These are phyloP conservation scores for Nebria brevicollis DNA, from an alignment of 2,888 invertebrate species.

Conservation along the genomic window DNA sequence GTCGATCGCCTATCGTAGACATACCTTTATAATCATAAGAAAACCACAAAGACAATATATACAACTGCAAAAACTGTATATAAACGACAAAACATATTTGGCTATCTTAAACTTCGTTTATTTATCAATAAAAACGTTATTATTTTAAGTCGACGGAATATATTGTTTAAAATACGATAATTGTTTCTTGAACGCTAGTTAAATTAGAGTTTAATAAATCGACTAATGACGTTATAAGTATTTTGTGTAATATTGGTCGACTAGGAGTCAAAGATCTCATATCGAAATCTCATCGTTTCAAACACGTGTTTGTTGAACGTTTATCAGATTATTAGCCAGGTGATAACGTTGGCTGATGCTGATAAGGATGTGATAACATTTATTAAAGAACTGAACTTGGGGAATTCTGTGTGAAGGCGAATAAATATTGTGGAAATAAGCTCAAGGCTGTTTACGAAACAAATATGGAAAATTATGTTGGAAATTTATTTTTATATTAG, in stretches of 20 bases:
- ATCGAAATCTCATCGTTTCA: not conserved
- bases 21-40: not conserved
- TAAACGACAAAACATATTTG: not conserved
- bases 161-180: not conserved
- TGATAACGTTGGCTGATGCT: not conserved
- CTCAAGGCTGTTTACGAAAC: not conserved
- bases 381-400: not conserved
- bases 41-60: not conserved
- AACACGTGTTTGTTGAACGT: not conserved
- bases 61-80: not conserved
- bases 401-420: not conserved
- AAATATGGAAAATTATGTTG: not conserved
- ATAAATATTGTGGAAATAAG: not conserved
- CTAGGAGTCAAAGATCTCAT: not conserved
- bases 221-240: too few relatives aligned
- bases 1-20: not conserved
- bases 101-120: not conserved
- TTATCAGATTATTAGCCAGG: not conserved
- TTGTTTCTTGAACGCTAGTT: too few relatives aligned
- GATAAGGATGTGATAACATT: not conserved
- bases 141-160: too few relatives aligned
- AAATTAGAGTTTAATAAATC: too few relatives aligned
- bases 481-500: not conserved
- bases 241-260: not conserved
- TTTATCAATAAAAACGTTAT: not conserved